Percentiles rank a stretch among this genome's conserved stretches.
These are phyloP conservation scores for Melanostigma gelatinosum DNA, from an alignment of 2,113 vertebrate genomes.

Conservation along the genomic window DNA sequence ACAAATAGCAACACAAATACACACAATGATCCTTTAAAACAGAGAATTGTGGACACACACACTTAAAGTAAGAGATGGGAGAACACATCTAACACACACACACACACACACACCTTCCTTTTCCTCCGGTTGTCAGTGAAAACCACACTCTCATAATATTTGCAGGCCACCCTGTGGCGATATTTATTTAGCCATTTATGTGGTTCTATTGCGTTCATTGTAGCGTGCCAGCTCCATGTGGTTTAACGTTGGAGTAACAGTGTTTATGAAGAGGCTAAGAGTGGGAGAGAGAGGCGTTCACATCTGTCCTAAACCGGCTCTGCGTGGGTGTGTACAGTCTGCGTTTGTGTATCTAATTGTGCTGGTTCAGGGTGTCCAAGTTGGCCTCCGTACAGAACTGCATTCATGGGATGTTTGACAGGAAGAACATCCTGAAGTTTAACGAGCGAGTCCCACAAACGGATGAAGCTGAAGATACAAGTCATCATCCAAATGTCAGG, in stretches of 20 bases:
- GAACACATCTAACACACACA: background rate
- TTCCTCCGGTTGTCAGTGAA: conserved; percentile 47
- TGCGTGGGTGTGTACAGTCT: conserved; percentile 44
- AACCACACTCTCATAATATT: conserved; percentile 59
- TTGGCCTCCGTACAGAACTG: conserved; percentile 30
- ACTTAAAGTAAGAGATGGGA: background rate
- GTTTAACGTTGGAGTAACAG: conserved; percentile 49
- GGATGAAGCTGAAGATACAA: too few species aligned
- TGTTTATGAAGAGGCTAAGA: conserved; percentile 60
- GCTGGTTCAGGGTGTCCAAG: conserved; percentile 35
- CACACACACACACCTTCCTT: background rate
- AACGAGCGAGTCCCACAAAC: background rate
- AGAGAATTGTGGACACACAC: background rate
- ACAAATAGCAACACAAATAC: background rate
- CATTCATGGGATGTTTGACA: conserved; percentile 45
- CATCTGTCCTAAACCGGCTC: conserved; percentile 27
- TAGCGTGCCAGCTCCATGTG: conserved; percentile 48
- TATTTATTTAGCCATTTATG: conserved; percentile 70
- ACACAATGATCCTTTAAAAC: background rate
- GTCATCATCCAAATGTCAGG: too few species aligned
- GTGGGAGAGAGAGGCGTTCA: conserved; percentile 34
- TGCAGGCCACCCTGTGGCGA: conserved; percentile 68
- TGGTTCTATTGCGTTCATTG: conserved; percentile 56
- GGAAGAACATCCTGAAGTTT: conserved; percentile 15
- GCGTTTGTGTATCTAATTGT: conserved; percentile 57